phyloP scores from a whole-genome alignment of 2,113 vertebrate genomes.

The Ceratotherium simum region DNA sequence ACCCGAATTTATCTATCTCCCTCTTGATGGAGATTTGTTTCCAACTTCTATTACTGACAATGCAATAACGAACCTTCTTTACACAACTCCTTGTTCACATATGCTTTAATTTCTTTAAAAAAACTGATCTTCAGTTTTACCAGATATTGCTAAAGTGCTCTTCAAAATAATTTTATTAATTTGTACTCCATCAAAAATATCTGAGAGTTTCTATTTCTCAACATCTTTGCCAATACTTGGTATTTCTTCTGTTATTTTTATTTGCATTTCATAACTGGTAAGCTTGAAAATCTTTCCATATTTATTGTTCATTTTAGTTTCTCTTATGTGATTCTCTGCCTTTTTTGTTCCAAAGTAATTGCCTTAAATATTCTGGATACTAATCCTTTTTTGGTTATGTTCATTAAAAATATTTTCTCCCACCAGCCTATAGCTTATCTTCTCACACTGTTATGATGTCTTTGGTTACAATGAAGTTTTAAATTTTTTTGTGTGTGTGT shows the following conservation, averaged over 20 bases:
- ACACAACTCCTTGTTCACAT: neutral
- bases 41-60: conserved; percentile 13
- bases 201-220: conserved; percentile 48
- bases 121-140: neutral
- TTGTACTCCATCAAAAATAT: neutral
- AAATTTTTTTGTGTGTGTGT: neutral
- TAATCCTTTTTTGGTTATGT: conserved; percentile 10
- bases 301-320: conserved; percentile 50
- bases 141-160: conserved; percentile 19
- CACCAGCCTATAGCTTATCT: neutral
- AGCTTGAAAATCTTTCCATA: conserved; percentile 42
- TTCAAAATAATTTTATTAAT: conserved; percentile 53
- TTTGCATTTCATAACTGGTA: conserved; percentile 34
- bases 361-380: conserved; percentile 19
- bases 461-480: conserved; percentile 18
- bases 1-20: neutral
- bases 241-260: conserved; percentile 47
- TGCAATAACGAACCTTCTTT: conserved; percentile 36
- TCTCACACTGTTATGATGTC: neutral
- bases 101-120: conserved; percentile 40
- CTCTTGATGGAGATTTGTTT: conserved; percentile 47
- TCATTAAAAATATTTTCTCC: neutral
- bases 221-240: neutral
- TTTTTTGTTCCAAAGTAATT: conserved; percentile 2
- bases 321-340: conserved; percentile 34